Percentiles rank a stretch among this genome's conserved stretches.
Conservation (phyloP, 2,113 vertebrate genomes). For the Carlito syrichta region DNA sequence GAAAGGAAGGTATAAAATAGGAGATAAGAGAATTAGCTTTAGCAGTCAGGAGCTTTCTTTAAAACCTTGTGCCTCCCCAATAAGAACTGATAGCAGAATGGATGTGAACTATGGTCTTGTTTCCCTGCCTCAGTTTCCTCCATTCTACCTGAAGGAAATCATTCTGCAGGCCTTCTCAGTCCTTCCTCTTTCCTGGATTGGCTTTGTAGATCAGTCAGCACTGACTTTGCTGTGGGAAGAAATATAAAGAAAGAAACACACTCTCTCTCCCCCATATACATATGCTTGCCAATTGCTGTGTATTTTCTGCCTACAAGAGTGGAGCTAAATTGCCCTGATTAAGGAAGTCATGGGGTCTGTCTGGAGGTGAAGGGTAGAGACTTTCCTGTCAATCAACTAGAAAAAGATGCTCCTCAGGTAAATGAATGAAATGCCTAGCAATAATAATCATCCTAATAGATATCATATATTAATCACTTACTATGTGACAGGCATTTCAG, state of each 20-base stretch:
- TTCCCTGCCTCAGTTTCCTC: slow-evolving; percentile 3
- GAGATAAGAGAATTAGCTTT: neutral
- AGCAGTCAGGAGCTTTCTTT: neutral
- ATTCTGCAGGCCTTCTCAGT: neutral
- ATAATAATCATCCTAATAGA: slow-evolving; percentile 22
- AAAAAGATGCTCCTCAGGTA: slow-evolving; percentile 35
- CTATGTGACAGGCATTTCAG: slow-evolving; percentile 15
- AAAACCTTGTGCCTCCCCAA: neutral
- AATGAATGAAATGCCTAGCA: slow-evolving; percentile 9
- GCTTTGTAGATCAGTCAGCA: neutral
- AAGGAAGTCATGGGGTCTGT: neutral
- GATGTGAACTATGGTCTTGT: neutral
- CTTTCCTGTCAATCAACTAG: slow-evolving; percentile 15
- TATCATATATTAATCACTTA: slow-evolving; percentile 14
- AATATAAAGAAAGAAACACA: neutral
- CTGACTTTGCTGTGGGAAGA: neutral
- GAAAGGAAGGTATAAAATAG: slow-evolving; percentile 1
- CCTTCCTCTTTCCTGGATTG: neutral
- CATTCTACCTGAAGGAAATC: neutral
- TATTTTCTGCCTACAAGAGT: neutral
- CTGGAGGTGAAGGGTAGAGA: slow-evolving; percentile 13
- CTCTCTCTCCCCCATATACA: neutral
- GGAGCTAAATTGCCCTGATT: neutral
- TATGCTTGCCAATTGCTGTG: neutral
- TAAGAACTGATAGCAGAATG: slow-evolving; percentile 5